These are phyloP conservation scores for Prionace glauca DNA, from an alignment of 2,797 vertebrate species.

Conservation along the genomic window DNA sequence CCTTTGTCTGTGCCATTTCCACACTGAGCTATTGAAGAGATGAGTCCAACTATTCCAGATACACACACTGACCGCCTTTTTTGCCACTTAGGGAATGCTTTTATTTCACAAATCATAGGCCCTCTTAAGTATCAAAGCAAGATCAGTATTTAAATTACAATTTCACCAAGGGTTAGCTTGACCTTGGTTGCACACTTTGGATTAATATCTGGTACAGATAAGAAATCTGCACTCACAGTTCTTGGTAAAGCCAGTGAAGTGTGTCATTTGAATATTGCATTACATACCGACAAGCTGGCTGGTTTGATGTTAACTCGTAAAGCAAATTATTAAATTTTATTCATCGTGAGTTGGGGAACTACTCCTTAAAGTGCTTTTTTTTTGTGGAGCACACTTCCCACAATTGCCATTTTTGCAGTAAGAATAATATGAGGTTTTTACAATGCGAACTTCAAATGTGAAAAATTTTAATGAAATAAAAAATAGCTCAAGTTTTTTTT, in stretches of 20 bases:
- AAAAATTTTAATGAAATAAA: neutral
- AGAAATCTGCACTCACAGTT: neutral
- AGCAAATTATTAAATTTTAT: conserved; percentile 7
- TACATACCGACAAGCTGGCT: neutral
- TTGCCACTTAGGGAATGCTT: neutral
- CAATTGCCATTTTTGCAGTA: neutral
- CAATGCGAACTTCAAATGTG: neutral
- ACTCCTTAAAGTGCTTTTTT: neutral
- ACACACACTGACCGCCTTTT: too few relatives aligned
- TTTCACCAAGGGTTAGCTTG: neutral
- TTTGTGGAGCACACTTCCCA: neutral
- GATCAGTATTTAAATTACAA: neutral
- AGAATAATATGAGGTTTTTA: neutral
- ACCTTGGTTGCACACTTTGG: conserved; percentile 5
- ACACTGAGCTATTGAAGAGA: neutral
- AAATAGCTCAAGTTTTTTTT: neutral
- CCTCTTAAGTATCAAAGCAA: neutral
- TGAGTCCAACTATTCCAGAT: neutral
- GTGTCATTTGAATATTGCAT: neutral
- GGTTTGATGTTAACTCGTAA: neutral
- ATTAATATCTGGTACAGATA: neutral
- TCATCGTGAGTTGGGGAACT: neutral
- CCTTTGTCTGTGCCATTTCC: neutral
- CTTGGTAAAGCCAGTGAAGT: conserved; percentile 10
- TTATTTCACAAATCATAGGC: conserved; percentile 9